Evolutionary conservation across 1,140 invertebrate genomes (phyloP).

Genomic region (Hypsibius dujardini): DNA sequence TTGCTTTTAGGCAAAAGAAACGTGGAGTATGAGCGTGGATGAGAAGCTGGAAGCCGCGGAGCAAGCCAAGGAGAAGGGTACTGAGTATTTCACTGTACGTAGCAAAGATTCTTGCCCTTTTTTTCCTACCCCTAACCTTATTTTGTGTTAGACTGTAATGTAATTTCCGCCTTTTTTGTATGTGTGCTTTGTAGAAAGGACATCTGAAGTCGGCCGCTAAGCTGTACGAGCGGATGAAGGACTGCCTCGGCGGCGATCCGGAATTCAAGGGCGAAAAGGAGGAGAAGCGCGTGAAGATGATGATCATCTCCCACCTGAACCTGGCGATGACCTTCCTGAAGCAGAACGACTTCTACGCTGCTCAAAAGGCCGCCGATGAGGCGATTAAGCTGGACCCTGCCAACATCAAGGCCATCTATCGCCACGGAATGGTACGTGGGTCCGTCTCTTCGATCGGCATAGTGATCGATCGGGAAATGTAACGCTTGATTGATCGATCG

Average conservation of each 20-base stretch:
- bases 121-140: conserved; percentile 10
- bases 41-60: conserved; percentile 65
- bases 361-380: conserved; percentile 48
- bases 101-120: conserved; percentile 12
- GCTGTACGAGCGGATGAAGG: conserved; percentile 60
- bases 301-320: conserved; percentile 60
- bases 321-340: conserved; percentile 69
- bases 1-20: conserved; percentile 43
- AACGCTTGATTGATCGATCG: background rate
- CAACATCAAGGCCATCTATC: conserved; percentile 75
- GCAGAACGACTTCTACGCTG: conserved; percentile 50
- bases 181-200: conserved; percentile 35
- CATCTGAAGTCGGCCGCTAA: conserved; percentile 63
- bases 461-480: background rate
- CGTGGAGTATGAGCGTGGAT: conserved; percentile 56
- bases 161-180: conserved; percentile 19
- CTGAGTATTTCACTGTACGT: conserved; percentile 54
- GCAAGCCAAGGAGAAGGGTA: conserved; percentile 72
- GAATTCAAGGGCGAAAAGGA: conserved; percentile 35
- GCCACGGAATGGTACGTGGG: conserved; percentile 51
- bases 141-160: background rate
- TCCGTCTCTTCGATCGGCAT: conserved; percentile 13
- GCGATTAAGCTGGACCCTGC: conserved; percentile 53
- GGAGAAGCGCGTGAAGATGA: conserved; percentile 42
- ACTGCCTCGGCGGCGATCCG: conserved; percentile 38